A percentile compares a stretch with the other conserved stretches of the same genome.
Evolutionary conservation across 2,797 vertebrate genomes (phyloP).

Genomic region (Epinephelus awoara): DNA sequence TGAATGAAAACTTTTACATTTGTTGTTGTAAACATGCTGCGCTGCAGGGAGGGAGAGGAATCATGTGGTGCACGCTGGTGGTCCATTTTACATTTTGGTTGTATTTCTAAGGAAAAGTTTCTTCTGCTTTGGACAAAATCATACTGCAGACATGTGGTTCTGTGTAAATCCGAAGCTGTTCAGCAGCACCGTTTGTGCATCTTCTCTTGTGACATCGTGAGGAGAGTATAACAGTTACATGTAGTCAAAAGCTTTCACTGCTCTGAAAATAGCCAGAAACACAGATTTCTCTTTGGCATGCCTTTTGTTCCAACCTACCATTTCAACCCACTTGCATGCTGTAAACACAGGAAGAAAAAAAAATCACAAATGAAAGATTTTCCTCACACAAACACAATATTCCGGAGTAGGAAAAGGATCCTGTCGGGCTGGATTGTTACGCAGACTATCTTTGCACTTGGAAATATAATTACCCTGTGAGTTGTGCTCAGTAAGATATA

Average conservation of each 20-base stretch:
- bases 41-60: not conserved
- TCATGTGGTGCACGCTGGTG: not conserved
- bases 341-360: slow-evolving; percentile 11
- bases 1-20: not conserved
- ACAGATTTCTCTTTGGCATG: slow-evolving; percentile 22
- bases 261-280: slow-evolving; percentile 42
- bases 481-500: not conserved
- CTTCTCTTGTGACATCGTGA: slow-evolving; percentile 12
- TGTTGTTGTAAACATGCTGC: not conserved
- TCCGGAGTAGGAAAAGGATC: no score
- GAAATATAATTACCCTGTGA: slow-evolving; percentile 1
- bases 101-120: not conserved
- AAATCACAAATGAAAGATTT: slow-evolving; percentile 22
- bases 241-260: slow-evolving; percentile 31
- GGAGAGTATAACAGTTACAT: not conserved
- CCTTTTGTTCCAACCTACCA: slow-evolving; percentile 29
- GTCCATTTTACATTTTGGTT: not conserved
- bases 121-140: not conserved
- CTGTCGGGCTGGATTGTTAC: no score
- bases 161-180: not conserved
- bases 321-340: slow-evolving; percentile 42
- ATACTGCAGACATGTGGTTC: not conserved
- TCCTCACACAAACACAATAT: not conserved
- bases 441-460: not conserved
- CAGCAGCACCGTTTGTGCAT: not conserved